These are phyloP conservation scores for Gandaritis pyraliata DNA, from an alignment of 2,888 invertebrate species.

Conservation along the genomic window DNA sequence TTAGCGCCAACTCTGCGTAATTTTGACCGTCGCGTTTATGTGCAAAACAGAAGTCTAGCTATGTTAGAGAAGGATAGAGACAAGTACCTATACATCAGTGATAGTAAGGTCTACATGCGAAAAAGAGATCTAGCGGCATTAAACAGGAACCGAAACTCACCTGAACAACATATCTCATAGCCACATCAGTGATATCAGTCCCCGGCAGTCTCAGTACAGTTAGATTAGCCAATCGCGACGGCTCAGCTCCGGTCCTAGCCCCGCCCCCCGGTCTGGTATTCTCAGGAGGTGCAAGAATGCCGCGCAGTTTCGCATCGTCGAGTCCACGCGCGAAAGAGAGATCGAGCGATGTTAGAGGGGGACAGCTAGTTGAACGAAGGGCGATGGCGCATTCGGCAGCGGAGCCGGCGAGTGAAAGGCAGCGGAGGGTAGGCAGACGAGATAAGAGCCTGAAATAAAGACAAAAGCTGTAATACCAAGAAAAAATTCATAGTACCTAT, in stretches of 20 bases:
- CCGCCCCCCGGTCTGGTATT: conserved; percentile 89
- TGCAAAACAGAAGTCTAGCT: too few species aligned
- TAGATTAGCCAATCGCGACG: conserved; percentile 87
- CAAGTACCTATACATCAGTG: too few species aligned
- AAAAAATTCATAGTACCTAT: too few species aligned
- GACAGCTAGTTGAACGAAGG: conserved; percentile 91
- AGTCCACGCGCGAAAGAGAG: conserved; percentile 94
- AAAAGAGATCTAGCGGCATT: too few species aligned
- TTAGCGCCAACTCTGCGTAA: too few species aligned
- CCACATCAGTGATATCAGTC: conserved; percentile 95
- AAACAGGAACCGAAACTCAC: conserved; percentile 49
- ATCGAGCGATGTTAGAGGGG: conserved; percentile 90
- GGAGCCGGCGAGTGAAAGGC: conserved; percentile 91
- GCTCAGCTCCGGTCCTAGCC: conserved; percentile 71
- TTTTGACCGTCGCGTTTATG: too few species aligned
- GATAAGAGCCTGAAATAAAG: conserved; percentile 85
- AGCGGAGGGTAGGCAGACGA: conserved; percentile 92
- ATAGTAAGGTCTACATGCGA: too few species aligned
- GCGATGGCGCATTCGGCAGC: conserved; percentile 91
- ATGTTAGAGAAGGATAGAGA: too few species aligned
- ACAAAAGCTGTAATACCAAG: too few species aligned
- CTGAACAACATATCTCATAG: conserved; percentile 85
- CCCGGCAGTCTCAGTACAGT: conserved; percentile 91
- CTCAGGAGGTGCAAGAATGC: conserved; percentile 93
- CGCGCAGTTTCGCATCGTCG: conserved; percentile 92